These are phyloP conservation scores for Agrotis exclamationis DNA, from an alignment of 2,888 invertebrate genomes.

Conservation along the genomic window DNA sequence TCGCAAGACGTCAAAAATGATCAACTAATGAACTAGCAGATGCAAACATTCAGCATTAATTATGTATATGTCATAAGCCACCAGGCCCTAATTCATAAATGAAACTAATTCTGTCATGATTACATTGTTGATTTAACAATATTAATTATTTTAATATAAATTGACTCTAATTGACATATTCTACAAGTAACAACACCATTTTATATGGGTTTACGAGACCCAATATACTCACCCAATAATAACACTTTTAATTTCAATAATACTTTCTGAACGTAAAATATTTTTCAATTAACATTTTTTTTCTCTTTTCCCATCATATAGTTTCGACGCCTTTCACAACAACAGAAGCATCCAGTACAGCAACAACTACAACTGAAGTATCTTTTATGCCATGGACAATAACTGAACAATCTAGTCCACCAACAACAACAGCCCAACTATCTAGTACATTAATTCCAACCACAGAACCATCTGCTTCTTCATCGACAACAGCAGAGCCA, in stretches of 20 bases:
- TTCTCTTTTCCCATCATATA: slow-evolving; percentile 7
- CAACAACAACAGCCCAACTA: not conserved
- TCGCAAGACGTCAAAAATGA: not conserved
- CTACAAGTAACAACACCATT: slow-evolving; percentile 1
- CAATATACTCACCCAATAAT: slow-evolving; percentile 6
- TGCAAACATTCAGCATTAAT: not conserved
- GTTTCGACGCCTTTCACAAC: slow-evolving; percentile 2
- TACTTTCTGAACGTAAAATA: not conserved
- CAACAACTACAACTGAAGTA: not conserved
- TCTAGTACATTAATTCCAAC: slow-evolving; percentile 10
- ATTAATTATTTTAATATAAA: not conserved
- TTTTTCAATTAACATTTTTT: not conserved
- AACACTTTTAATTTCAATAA: not conserved
- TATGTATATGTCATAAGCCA: not conserved
- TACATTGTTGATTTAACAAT: not conserved
- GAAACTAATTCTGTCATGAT: not conserved
- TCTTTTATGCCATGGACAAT: not conserved
- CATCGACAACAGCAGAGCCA: not conserved
- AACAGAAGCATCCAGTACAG: not conserved
- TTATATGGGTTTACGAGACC: not conserved
- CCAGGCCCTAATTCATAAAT: not conserved
- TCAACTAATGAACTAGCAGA: not conserved
- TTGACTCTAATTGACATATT: not conserved
- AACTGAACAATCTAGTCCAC: slow-evolving; percentile 5
- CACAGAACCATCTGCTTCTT: not conserved